Evolutionary conservation across 2,888 invertebrate genomes (phyloP).

Genomic region (Eupithecia abbreviata): DNA sequence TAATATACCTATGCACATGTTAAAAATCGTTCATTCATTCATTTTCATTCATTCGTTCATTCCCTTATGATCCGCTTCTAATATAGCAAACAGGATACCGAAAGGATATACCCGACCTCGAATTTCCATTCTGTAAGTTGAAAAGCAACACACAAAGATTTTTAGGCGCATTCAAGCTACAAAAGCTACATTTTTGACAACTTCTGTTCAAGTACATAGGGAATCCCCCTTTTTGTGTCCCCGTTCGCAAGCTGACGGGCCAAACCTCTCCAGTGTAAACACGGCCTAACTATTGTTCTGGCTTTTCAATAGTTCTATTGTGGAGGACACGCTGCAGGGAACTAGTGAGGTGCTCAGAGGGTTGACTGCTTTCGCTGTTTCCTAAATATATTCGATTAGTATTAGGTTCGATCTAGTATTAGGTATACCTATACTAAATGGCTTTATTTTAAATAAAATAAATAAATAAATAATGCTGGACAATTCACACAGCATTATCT

Average conservation of each 20-base stretch:
- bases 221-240: slow-evolving; percentile 38
- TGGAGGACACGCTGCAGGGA: slow-evolving; percentile 44
- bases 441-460: too few relatives aligned
- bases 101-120: not conserved
- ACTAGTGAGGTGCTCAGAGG: slow-evolving; percentile 38
- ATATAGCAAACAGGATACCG: not conserved
- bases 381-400: not conserved
- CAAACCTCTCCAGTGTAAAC: slow-evolving; percentile 61
- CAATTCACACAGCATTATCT: too few relatives aligned
- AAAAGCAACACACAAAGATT: slow-evolving; percentile 20
- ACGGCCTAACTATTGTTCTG: slow-evolving; percentile 67
- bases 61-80: not conserved
- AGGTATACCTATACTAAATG: too few relatives aligned
- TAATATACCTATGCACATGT: too few relatives aligned
- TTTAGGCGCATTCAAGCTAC: slow-evolving; percentile 7
- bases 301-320: slow-evolving; percentile 67
- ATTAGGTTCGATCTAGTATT: too few relatives aligned
- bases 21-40: not conserved
- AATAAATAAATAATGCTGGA: too few relatives aligned
- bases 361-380: not conserved
- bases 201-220: slow-evolving; percentile 23
- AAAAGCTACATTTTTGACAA: slow-evolving; percentile 35
- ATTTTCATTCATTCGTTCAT: not conserved
- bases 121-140: not conserved
- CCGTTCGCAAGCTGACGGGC: slow-evolving; percentile 46